A percentile compares a stretch with the other conserved stretches of the same genome.
phyloP scores from a whole-genome alignment of 2,113 vertebrate species.

The Clarias macrocephalus region DNA sequence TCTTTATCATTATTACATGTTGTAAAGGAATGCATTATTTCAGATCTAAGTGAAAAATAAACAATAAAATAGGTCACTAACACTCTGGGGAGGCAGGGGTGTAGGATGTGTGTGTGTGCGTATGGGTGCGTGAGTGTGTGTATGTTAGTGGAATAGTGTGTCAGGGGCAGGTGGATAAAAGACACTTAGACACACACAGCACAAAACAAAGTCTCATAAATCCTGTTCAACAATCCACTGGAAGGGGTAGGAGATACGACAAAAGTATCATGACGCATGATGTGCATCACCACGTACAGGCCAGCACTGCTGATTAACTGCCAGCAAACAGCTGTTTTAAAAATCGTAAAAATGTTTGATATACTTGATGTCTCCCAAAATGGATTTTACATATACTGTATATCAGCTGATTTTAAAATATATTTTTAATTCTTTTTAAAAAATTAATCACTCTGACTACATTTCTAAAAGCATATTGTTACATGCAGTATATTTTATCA shows the following conservation, averaged over 20 bases:
- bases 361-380: neutral
- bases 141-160: slow-evolving; percentile 13
- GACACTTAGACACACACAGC: neutral
- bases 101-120: slow-evolving; percentile 26
- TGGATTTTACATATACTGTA: neutral
- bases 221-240: slow-evolving; percentile 58
- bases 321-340: neutral
- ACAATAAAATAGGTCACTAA: neutral
- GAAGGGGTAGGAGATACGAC: too few relatives aligned
- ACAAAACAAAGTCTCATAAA: slow-evolving; percentile 62
- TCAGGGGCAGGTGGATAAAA: slow-evolving; percentile 10
- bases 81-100: slow-evolving; percentile 29
- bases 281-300: neutral
- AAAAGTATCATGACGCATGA: neutral
- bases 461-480: neutral
- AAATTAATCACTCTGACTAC: neutral
- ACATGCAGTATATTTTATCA: neutral
- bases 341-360: neutral
- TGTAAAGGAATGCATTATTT: neutral
- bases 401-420: neutral
- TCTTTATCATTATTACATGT: neutral
- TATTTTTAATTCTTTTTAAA: neutral
- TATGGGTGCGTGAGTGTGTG: neutral
- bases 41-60: neutral
- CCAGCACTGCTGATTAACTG: neutral